Conservation (phyloP, 2,113 vertebrate genomes). For the Morphnarchus princeps region DNA sequence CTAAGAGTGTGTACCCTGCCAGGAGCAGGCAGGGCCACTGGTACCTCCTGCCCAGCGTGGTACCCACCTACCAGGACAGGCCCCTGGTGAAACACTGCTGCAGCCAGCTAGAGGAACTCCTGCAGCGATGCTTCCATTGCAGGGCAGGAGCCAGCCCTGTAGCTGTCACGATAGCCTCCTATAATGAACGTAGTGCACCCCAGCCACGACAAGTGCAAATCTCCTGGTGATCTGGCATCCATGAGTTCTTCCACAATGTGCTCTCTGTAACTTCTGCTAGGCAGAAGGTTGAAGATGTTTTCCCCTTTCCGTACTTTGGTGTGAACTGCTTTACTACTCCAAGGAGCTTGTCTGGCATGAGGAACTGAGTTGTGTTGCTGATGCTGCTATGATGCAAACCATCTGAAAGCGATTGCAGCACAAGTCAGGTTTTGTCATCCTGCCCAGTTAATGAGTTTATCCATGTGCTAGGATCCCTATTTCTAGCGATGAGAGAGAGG, state of each 20-base stretch:
- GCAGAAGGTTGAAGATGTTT: neutral
- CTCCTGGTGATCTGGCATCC: neutral
- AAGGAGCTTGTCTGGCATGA: neutral
- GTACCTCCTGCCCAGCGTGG: no score
- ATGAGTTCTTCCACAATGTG: neutral
- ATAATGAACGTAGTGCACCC: fast-evolving
- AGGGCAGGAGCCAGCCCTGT: neutral
- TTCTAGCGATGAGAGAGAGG: fast-evolving
- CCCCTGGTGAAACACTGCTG: neutral
- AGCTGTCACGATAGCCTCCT: neutral
- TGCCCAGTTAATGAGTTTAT: neutral
- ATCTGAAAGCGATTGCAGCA: neutral
- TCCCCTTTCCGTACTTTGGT: neutral
- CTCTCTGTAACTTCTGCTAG: neutral
- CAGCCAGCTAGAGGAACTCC: neutral
- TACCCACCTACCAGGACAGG: no score
- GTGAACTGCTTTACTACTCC: neutral
- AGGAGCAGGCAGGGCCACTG: no score
- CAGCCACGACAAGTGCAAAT: neutral
- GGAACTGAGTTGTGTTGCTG: neutral
- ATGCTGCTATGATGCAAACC: neutral
- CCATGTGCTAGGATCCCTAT: neutral
- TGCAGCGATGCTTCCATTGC: no score
- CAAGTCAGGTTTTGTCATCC: neutral
- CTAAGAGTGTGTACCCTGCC: no score